Percentiles rank a stretch among this genome's conserved stretches.
These are phyloP conservation scores for Tanytarsus gracilentus DNA, from an alignment of 2,888 invertebrate genomes.

Conservation along the genomic window DNA sequence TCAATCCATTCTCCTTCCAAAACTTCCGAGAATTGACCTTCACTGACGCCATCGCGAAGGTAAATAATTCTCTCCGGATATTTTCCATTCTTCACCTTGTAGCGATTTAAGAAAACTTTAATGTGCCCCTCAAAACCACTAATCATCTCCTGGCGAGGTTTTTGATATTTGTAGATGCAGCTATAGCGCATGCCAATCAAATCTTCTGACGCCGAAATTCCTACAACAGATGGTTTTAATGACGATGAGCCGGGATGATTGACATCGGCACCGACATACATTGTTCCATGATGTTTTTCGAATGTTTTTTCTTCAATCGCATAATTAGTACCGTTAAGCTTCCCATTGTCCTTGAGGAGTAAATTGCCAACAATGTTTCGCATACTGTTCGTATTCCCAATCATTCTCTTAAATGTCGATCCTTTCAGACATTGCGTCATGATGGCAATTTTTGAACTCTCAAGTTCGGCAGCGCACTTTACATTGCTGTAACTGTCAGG, in stretches of 20 bases:
- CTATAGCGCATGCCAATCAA: slow-evolving; percentile 58
- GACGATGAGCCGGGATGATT: slow-evolving; percentile 77
- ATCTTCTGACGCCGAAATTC: slow-evolving; percentile 68
- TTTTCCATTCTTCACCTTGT: slow-evolving; percentile 44
- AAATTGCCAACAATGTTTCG: slow-evolving; percentile 66
- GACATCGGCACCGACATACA: slow-evolving; percentile 81
- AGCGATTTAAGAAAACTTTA: slow-evolving; percentile 54
- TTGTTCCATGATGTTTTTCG: slow-evolving; percentile 33
- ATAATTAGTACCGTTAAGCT: slow-evolving; percentile 76
- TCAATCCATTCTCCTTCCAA: slow-evolving; percentile 51
- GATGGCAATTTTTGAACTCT: no score
- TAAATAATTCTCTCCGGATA: slow-evolving; percentile 54
- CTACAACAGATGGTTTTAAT: slow-evolving; percentile 52
- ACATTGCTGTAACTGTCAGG: no score
- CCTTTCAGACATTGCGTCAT: no score
- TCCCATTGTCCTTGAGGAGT: slow-evolving; percentile 69
- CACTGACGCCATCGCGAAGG: slow-evolving; percentile 79
- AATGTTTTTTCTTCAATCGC: slow-evolving; percentile 34
- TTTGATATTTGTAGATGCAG: slow-evolving; percentile 67
- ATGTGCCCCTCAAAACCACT: slow-evolving; percentile 60
- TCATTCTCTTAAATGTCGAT: no score
- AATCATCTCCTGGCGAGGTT: slow-evolving; percentile 65
- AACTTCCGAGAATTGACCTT: slow-evolving; percentile 63
- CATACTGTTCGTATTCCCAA: no score
- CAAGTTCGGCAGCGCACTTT: no score